Percentiles rank a stretch among this genome's conserved stretches.
Conservation (phyloP, 2,797 vertebrate species). For the Loris lydekkerianus region DNA sequence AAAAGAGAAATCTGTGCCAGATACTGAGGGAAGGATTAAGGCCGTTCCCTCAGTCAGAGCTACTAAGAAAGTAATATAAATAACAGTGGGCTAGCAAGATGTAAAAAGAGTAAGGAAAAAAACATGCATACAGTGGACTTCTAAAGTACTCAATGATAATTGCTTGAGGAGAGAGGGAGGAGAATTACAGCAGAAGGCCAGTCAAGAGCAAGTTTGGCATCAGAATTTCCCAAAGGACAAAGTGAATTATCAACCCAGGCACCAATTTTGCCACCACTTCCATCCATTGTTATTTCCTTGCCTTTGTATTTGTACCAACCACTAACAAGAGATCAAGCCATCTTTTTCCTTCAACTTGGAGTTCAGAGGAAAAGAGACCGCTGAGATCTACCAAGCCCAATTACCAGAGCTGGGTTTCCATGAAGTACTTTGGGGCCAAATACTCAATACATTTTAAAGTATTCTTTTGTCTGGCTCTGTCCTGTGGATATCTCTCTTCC, state of each 20-base stretch:
- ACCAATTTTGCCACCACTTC: neutral
- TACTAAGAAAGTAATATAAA: conserved; percentile 56
- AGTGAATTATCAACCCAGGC: neutral
- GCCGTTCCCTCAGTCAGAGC: conserved; percentile 39
- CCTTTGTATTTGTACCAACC: neutral
- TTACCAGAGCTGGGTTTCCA: neutral
- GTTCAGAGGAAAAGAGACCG: neutral
- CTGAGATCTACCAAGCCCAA: conserved; percentile 35
- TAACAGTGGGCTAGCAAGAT: neutral
- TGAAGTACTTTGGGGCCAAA: neutral
- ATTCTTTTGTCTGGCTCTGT: conserved; percentile 42
- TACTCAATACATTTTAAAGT: neutral
- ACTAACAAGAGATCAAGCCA: neutral
- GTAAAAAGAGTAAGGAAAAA: conserved; percentile 1
- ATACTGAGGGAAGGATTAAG: conserved; percentile 46
- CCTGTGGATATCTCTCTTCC: conserved; percentile 21
- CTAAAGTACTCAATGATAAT: neutral
- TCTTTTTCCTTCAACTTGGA: neutral
- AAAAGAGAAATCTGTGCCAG: conserved; percentile 65
- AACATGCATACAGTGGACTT: neutral
- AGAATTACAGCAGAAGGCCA: neutral
- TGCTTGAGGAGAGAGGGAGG: neutral
- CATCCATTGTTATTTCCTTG: neutral
- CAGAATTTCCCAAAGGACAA: neutral
- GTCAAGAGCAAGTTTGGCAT: neutral